Conservation (phyloP, 2,888 invertebrate genomes). For the Ceriagrion tenellum region DNA sequence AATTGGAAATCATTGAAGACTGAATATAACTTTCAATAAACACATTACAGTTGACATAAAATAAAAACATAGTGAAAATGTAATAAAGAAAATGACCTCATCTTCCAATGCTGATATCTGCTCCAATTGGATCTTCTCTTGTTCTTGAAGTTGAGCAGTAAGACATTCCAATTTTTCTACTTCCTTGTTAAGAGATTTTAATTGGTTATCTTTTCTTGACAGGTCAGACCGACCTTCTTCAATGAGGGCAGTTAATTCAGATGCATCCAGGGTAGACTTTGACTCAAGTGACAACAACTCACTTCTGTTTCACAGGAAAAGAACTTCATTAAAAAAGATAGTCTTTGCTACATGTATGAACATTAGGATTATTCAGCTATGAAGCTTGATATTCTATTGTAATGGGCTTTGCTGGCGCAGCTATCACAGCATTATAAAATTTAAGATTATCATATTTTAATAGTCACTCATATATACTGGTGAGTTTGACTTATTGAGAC, state of each 20-base stretch:
- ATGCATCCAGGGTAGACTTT: neutral
- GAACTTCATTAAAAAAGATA: neutral
- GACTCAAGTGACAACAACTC: neutral
- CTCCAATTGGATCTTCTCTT: neutral
- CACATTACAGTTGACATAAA: too few species aligned
- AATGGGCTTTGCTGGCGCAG: too few species aligned
- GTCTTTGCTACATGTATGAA: too few species aligned
- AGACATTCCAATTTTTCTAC: neutral
- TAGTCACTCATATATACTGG: too few species aligned
- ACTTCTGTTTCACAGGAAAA: neutral
- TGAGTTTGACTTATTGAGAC: too few species aligned
- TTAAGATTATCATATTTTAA: too few species aligned
- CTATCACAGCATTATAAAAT: too few species aligned
- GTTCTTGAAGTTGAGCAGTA: neutral
- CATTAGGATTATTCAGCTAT: too few species aligned
- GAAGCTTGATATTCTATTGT: too few species aligned
- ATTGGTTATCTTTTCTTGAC: neutral
- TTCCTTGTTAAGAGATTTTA: constrained; percentile 13
- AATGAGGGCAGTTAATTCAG: constrained; percentile 6
- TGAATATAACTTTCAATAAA: too few species aligned
- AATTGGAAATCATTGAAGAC: too few species aligned
- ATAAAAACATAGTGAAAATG: neutral
- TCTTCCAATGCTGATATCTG: constrained; percentile 24
- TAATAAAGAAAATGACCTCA: constrained; percentile 34
- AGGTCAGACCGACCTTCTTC: constrained; percentile 17